These are phyloP conservation scores for Aphidius colemani DNA, from an alignment of 2,888 invertebrate genomes.

Conservation along the genomic window DNA sequence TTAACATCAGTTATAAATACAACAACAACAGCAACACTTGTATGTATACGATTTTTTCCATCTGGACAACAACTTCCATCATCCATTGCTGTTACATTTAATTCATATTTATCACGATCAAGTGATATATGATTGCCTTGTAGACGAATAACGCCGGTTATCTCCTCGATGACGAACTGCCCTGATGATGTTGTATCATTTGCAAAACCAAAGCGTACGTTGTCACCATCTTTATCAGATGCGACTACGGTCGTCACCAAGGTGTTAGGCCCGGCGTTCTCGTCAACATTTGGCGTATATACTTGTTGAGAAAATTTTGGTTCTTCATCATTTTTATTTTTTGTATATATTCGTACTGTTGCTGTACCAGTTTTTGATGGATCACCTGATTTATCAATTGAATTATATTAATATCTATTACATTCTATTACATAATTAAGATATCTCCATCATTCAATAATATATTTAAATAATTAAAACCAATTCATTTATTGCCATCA, in stretches of 20 bases:
- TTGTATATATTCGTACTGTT: slow-evolving; percentile 94
- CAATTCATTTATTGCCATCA: no score
- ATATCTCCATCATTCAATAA: no score
- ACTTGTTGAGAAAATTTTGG: slow-evolving; percentile 97
- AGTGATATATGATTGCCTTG: slow-evolving; percentile 85
- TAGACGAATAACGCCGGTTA: slow-evolving; percentile 90
- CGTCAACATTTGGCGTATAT: slow-evolving; percentile 94
- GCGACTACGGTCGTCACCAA: slow-evolving; percentile 96
- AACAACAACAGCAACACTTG: slow-evolving; percentile 92
- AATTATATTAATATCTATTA: no score
- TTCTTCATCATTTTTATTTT: slow-evolving; percentile 97
- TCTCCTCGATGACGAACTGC: slow-evolving; percentile 93
- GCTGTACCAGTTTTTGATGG: slow-evolving; percentile 91
- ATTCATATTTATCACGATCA: slow-evolving; percentile 91
- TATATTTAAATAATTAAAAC: no score
- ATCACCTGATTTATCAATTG: slow-evolving; percentile 64
- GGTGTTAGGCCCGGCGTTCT: slow-evolving; percentile 93
- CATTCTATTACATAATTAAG: no score
- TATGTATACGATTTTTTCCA: slow-evolving; percentile 85
- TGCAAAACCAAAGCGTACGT: slow-evolving; percentile 89
- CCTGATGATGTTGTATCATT: slow-evolving; percentile 89
- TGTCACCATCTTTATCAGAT: slow-evolving; percentile 96
- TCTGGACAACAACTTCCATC: slow-evolving; percentile 96
- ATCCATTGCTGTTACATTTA: slow-evolving; percentile 96
- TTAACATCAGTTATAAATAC: slow-evolving; percentile 97